A percentile compares a stretch with the other conserved stretches of the same genome.
phyloP scores from a whole-genome alignment of 2,797 vertebrate genomes.

The Sternotherus odoratus region DNA sequence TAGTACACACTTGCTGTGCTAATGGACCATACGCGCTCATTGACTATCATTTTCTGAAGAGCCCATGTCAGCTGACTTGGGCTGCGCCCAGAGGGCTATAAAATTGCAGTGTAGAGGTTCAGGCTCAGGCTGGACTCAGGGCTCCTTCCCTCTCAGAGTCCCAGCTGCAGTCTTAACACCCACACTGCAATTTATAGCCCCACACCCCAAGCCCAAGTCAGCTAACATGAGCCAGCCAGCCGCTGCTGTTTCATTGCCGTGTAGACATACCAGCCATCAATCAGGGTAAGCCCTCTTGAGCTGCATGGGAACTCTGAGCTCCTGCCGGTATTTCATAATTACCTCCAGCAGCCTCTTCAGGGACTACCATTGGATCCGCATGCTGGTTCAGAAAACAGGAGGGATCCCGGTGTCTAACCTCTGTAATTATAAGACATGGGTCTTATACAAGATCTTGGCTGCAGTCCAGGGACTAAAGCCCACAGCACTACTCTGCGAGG shows the following conservation, averaged over 20 bases:
- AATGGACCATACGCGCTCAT: accelerated
- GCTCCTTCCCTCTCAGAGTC: not conserved
- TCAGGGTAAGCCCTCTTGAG: not conserved
- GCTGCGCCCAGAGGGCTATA: not conserved
- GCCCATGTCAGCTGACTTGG: not conserved
- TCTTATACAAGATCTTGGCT: not conserved
- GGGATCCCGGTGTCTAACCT: not conserved
- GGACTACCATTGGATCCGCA: not conserved
- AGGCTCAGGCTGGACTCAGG: not conserved
- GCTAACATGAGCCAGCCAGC: too few relatives aligned
- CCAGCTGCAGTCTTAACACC: not conserved
- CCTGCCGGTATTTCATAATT: not conserved
- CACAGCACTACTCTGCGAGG: too few relatives aligned
- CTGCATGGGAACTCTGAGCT: not conserved
- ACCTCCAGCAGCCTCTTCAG: not conserved
- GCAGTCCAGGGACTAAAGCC: not conserved
- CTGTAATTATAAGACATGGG: not conserved
- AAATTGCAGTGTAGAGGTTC: not conserved
- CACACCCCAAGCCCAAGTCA: not conserved
- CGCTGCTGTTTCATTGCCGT: too few relatives aligned
- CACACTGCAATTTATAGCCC: not conserved
- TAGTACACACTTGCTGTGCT: accelerated
- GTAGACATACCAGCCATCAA: too few relatives aligned
- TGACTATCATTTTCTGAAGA: not conserved
- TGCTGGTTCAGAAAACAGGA: not conserved